Evolutionary conservation across 2,113 vertebrate species (phyloP), one percentile per base, ranked within the genome.

Genomic region (Megaceryle maxima): DNA sequence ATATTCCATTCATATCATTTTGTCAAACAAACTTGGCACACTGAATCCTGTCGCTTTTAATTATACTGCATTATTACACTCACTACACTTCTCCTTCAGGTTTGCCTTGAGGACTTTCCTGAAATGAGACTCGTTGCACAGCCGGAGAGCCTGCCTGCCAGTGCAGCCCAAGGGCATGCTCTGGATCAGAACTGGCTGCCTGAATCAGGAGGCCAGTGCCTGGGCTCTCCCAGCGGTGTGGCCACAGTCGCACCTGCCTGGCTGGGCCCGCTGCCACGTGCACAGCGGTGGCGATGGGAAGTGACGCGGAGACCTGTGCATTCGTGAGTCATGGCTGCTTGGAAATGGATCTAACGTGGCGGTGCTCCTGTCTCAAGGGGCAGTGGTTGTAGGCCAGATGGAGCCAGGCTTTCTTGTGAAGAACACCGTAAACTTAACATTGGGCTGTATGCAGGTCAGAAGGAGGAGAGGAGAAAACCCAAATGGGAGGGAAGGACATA

Each of bases 391-490:
- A 10, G 22, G 13, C 21, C 29, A 37, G 59, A 46, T 29, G 41
- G 41, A 48, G 33, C 37, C 48, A 24, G 82, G 53, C 25, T 72
- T 15, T 9, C 26, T 11, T 4, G 7, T 57, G 57, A 29, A 11
- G 44, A 26, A 1, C 64, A 18, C 28, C 0, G 0, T 16, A 2
- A 80, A 20, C 1, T 6, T 11, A 13, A 11, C 9, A 0, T 10
- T 11, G 17, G 29, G 63, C 37, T 76, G 24, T 13, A 12, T 78
- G 53, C 14, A 21, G 37, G 8, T 29, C 4, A 3, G 31, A 4
- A 62, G 44, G 11, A 62, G 26, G 41, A 44, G 39, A 64, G 19
- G 51, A 50, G 55, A 22, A 64, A 33, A n/a, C 51, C 25, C 0
- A 0, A 5, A 7, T 6, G 7, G 16, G 6, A 13, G 20, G 22